Evolutionary conservation across 2,888 invertebrate genomes (phyloP).

Genomic region (Noctua janthina): DNA sequence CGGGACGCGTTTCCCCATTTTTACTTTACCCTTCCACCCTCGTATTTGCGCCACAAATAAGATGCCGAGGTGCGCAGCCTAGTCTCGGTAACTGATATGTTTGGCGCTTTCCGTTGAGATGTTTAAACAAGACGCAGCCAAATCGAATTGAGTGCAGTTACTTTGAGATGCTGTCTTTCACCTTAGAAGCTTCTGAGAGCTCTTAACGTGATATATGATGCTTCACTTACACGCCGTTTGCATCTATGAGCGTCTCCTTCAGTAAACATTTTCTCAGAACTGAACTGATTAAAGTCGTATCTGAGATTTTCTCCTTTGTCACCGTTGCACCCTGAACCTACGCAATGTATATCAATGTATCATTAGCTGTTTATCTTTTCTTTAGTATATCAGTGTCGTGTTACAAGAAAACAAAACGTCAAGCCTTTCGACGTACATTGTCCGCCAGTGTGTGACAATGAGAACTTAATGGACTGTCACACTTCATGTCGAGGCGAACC

Average conservation of each 20-base stretch:
- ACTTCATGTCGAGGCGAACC: constrained; percentile 48
- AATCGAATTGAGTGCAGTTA: constrained; percentile 84
- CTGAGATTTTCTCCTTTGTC: constrained; percentile 20
- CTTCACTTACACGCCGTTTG: constrained; percentile 33
- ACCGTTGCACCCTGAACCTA: constrained; percentile 12
- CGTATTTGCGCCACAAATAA: constrained; percentile 84
- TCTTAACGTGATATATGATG: constrained; percentile 42
- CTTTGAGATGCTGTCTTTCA: constrained; percentile 72
- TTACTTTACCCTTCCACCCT: constrained; percentile 85
- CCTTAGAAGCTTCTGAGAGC: constrained; percentile 55
- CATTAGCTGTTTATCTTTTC: constrained; percentile 58
- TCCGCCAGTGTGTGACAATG: constrained; percentile 82
- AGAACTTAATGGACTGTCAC: constrained; percentile 87
- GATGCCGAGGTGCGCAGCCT: constrained; percentile 78
- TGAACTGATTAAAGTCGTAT: constrained; percentile 18
- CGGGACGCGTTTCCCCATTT: constrained; percentile 86
- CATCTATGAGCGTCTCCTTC: not conserved
- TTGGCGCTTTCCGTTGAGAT: constrained; percentile 80
- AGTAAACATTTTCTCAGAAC: constrained; percentile 16
- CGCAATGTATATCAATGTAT: constrained; percentile 26
- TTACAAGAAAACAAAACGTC: constrained; percentile 77
- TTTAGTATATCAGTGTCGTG: constrained; percentile 73
- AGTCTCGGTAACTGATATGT: constrained; percentile 86
- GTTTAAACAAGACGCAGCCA: constrained; percentile 83
- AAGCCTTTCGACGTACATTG: constrained; percentile 78